These are phyloP conservation scores for Ciconia boyciana DNA, from an alignment of 2,113 vertebrate species.

Conservation along the genomic window DNA sequence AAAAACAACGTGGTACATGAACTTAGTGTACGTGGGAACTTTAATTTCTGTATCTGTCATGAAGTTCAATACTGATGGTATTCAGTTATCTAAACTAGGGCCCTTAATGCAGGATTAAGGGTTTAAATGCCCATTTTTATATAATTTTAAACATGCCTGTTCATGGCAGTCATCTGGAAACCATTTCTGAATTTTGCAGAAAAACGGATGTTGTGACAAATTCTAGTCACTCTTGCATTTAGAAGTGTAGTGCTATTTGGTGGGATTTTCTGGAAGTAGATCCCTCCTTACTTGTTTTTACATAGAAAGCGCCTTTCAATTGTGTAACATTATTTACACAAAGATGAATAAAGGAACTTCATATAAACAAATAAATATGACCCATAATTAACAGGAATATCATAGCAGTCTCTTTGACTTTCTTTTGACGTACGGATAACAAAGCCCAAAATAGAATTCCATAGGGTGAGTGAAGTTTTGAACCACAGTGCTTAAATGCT, in stretches of 20 bases:
- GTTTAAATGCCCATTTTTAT: background rate
- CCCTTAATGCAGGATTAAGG: background rate
- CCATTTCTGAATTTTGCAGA: background rate
- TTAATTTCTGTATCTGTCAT: background rate
- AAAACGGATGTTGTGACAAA: background rate
- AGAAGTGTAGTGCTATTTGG: background rate
- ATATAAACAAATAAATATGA: background rate
- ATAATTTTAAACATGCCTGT: background rate
- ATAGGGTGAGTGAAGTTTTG: background rate
- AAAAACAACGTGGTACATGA: accelerated
- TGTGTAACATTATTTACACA: background rate
- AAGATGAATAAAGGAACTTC: background rate
- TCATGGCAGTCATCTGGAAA: background rate
- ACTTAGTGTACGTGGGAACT: background rate
- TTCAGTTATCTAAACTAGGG: background rate
- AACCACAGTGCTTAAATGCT: background rate
- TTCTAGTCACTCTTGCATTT: background rate
- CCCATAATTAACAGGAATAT: background rate
- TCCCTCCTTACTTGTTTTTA: background rate
- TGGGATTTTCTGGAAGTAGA: background rate
- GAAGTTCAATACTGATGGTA: background rate
- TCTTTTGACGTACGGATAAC: background rate
- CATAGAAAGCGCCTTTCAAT: background rate
- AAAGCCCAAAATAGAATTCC: background rate
- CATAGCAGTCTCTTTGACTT: background rate